These are phyloP conservation scores for Mythimna albipuncta DNA, from an alignment of 2,888 invertebrate genomes.

Conservation along the genomic window DNA sequence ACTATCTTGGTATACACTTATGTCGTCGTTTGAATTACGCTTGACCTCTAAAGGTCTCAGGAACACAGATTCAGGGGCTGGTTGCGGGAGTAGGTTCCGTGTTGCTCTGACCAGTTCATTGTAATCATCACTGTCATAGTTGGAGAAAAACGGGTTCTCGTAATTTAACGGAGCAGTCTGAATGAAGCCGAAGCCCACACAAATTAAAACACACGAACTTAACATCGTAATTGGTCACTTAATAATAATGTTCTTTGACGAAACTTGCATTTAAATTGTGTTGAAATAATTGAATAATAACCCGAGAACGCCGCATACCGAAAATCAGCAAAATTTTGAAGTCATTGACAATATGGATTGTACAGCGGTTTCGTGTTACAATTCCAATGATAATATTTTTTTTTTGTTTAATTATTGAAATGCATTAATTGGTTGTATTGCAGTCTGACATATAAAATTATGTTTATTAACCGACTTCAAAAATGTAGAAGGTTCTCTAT, in stretches of 20 bases:
- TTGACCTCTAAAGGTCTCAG: conserved; percentile 28
- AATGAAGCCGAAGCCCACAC: conserved; percentile 45
- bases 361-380: conserved; percentile 48
- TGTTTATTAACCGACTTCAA: too few species aligned
- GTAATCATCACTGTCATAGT: conserved; percentile 33
- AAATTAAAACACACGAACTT: conserved; percentile 46
- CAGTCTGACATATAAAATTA: background rate
- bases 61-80: conserved; percentile 24
- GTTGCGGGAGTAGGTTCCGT: conserved; percentile 21
- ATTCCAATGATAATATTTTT: conserved; percentile 10
- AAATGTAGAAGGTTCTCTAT: too few species aligned
- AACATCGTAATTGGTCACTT: conserved; percentile 46
- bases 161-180: conserved; percentile 41
- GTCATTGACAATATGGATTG: conserved; percentile 37
- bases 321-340: conserved; percentile 56
- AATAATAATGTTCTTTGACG: conserved; percentile 31
- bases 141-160: conserved; percentile 28
- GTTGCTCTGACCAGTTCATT: conserved; percentile 28
- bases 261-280: conserved; percentile 28
- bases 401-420: background rate
- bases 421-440: conserved; percentile 26
- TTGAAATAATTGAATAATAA: conserved; percentile 30
- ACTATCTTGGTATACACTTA: conserved; percentile 14
- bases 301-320: conserved; percentile 11
- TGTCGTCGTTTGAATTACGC: conserved; percentile 22